Percentiles rank a stretch among this genome's conserved stretches.
These are phyloP conservation scores for Sturnira hondurensis DNA, from an alignment of 2,113 vertebrate genomes.

Conservation along the genomic window DNA sequence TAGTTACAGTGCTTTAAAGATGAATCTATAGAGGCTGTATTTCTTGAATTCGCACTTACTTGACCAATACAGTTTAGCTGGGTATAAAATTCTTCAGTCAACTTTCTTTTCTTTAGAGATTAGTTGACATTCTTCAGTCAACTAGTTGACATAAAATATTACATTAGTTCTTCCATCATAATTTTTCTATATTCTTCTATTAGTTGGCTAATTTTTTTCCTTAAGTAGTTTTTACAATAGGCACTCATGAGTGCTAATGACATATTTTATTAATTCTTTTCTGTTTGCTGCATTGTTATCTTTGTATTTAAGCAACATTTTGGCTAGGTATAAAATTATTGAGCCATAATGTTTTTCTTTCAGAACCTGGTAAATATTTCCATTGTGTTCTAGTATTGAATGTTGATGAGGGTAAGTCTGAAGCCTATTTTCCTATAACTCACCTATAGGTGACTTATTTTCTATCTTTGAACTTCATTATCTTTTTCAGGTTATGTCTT, in stretches of 20 bases:
- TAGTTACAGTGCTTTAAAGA: background rate
- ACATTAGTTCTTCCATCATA: background rate
- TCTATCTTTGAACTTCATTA: background rate
- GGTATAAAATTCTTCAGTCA: constrained; percentile 5
- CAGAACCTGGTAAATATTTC: background rate
- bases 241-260: background rate
- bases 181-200: background rate
- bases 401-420: background rate
- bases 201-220: background rate
- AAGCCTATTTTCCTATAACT: background rate
- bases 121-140: background rate
- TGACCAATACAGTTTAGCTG: background rate
- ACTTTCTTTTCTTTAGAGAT: background rate
- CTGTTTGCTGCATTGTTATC: background rate
- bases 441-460: background rate
- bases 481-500: background rate
- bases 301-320: background rate
- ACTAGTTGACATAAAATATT: background rate
- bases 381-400: background rate
- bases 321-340: background rate
- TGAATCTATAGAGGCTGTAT: background rate
- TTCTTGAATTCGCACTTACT: background rate
- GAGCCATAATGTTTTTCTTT: background rate
- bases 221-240: background rate
- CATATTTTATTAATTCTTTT: background rate